Evolutionary conservation across 2,113 vertebrate species (phyloP).

Genomic region (Lucifuga dentata): DNA sequence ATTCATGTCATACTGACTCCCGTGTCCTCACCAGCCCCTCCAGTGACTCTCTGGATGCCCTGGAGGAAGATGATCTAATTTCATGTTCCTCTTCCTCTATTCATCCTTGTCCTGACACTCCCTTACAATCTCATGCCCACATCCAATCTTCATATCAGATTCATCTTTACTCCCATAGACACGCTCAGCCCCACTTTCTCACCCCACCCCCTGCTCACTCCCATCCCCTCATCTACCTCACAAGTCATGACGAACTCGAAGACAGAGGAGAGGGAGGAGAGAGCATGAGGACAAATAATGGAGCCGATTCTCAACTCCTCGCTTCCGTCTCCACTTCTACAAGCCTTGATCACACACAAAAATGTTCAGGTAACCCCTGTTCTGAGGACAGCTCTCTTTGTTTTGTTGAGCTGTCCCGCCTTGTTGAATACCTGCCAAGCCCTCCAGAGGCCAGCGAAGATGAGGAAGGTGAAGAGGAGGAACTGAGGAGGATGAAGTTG

Average conservation of each 20-base stretch:
- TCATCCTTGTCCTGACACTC: slow-evolving; percentile 64
- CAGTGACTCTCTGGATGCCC: slow-evolving; percentile 90
- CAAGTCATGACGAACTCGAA: neutral
- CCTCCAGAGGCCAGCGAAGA: slow-evolving; percentile 74
- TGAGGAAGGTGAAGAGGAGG: slow-evolving; percentile 60
- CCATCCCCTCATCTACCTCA: slow-evolving; percentile 62
- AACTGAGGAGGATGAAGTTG: slow-evolving; percentile 34
- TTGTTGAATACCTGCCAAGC: slow-evolving; percentile 74
- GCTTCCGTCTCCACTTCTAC: neutral
- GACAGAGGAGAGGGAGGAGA: slow-evolving; percentile 1
- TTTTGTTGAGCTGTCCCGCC: slow-evolving; percentile 83
- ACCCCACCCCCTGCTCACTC: slow-evolving; percentile 64
- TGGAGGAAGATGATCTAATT: slow-evolving; percentile 91
- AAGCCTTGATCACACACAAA: slow-evolving; percentile 8
- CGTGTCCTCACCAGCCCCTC: slow-evolving; percentile 88
- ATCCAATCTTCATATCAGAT: slow-evolving; percentile 28
- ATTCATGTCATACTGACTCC: slow-evolving; percentile 86
- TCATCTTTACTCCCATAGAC: slow-evolving; percentile 31
- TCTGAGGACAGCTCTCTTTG: slow-evolving; percentile 76
- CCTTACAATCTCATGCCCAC: slow-evolving; percentile 1
- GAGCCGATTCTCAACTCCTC: slow-evolving; percentile 49
- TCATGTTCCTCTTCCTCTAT: slow-evolving; percentile 85
- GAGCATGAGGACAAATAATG: slow-evolving; percentile 49
- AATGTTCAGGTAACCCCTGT: slow-evolving; percentile 13
- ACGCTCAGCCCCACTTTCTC: slow-evolving; percentile 53